These are phyloP conservation scores for Hypothenemus hampei DNA, from an alignment of 1,140 invertebrate species.

Conservation along the genomic window DNA sequence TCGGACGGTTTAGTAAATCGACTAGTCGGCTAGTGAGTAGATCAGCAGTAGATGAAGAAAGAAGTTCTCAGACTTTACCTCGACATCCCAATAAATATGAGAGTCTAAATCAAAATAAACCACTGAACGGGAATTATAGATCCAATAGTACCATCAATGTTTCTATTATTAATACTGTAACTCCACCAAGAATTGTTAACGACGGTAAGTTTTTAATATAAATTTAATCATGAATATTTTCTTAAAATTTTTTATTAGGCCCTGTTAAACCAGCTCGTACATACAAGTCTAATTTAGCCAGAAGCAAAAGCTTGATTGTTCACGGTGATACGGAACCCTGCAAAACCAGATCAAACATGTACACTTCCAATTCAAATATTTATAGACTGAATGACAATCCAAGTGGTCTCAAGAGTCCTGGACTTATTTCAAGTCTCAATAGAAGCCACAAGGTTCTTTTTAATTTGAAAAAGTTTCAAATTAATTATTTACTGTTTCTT, in stretches of 20 bases:
- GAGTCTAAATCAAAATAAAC: slow-evolving; percentile 48
- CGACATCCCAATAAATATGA: slow-evolving; percentile 54
- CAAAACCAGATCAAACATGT: slow-evolving; percentile 47
- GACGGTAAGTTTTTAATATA: slow-evolving; percentile 21
- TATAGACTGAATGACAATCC: slow-evolving; percentile 62
- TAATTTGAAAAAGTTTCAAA: background rate
- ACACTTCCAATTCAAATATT: slow-evolving; percentile 72
- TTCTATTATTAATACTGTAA: slow-evolving; percentile 63
- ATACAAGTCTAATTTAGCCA: slow-evolving; percentile 65
- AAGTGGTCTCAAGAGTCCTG: slow-evolving; percentile 73
- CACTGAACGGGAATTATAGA: slow-evolving; percentile 52
- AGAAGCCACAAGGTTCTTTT: slow-evolving; percentile 58
- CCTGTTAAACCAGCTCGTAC: slow-evolving; percentile 69
- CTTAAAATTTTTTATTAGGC: no score
- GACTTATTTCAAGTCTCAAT: slow-evolving; percentile 76
- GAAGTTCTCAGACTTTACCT: slow-evolving; percentile 73
- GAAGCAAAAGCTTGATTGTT: slow-evolving; percentile 82
- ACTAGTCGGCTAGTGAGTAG: slow-evolving; percentile 61
- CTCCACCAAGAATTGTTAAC: slow-evolving; percentile 40
- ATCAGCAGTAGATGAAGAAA: slow-evolving; percentile 51
- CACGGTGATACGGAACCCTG: slow-evolving; percentile 46
- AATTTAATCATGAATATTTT: no score
- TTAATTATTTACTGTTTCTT: slow-evolving; percentile 5
- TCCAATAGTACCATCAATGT: slow-evolving; percentile 67
- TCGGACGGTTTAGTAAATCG: slow-evolving; percentile 75